Conservation (phyloP, 2,113 vertebrate species). For the Elaphurus davidianus region DNA sequence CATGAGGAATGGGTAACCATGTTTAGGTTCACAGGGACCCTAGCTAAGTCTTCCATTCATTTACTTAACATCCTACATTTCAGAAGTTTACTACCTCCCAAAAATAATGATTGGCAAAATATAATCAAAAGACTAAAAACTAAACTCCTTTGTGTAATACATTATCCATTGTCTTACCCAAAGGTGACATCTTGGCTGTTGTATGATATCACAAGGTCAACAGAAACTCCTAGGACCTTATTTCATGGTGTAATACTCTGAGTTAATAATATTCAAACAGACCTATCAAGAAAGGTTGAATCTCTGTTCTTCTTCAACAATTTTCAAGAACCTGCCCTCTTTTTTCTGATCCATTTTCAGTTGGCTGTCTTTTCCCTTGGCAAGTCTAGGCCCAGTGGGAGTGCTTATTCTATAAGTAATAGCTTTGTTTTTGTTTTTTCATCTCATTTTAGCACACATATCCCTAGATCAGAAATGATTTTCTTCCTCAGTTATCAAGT, state of each 20-base stretch:
- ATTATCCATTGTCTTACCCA: not conserved
- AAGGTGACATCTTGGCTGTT: not conserved
- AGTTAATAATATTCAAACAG: not conserved
- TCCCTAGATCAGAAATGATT: not conserved
- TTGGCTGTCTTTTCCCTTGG: not conserved
- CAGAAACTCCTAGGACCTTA: not conserved
- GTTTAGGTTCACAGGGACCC: not conserved
- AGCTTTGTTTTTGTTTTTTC: not conserved
- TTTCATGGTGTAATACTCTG: not conserved
- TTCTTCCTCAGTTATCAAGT: not conserved
- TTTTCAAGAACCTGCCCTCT: not conserved
- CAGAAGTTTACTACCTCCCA: not conserved
- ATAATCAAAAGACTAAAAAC: not conserved
- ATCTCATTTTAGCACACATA: not conserved
- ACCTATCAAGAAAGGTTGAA: not conserved
- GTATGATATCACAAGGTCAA: not conserved
- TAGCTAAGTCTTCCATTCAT: not conserved
- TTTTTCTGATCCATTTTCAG: not conserved
- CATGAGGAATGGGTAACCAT: not conserved
- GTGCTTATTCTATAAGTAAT: constrained; percentile 26
- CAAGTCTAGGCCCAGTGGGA: not conserved
- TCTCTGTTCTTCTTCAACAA: not conserved
- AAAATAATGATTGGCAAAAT: not conserved
- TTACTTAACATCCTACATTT: not conserved
- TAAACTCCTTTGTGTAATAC: not conserved